Conservation (phyloP, 1,140 invertebrate species). For the Myzus persicae region DNA sequence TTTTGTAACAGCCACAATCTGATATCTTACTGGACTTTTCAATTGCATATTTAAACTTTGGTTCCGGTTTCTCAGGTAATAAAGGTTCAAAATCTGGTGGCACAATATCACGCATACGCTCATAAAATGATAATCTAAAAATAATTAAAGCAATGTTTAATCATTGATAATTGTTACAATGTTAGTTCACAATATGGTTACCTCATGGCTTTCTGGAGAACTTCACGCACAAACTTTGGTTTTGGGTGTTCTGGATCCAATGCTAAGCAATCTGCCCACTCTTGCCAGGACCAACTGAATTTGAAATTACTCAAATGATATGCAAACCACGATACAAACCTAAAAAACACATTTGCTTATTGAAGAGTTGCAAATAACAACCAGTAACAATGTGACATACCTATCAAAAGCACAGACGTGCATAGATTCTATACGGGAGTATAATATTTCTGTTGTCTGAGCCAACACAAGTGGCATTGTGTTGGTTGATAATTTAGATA, state of each 20-base stretch:
- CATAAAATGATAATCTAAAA: slow-evolving; percentile 91
- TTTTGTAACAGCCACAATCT: not conserved
- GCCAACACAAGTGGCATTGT: slow-evolving; percentile 97
- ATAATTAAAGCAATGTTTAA: slow-evolving; percentile 43
- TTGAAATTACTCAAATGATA: slow-evolving; percentile 99
- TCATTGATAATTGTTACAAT: slow-evolving; percentile 52
- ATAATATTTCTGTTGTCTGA: slow-evolving; percentile 96
- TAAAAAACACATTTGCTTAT: slow-evolving; percentile 61
- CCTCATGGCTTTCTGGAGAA: slow-evolving; percentile 89
- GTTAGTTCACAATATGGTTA: slow-evolving; percentile 64
- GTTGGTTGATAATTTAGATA: slow-evolving; percentile 95
- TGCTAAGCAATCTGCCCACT: slow-evolving; percentile 85
- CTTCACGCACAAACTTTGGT: slow-evolving; percentile 95
- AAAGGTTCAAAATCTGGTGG: slow-evolving; percentile 86
- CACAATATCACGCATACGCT: slow-evolving; percentile 90
- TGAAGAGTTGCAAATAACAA: slow-evolving; percentile 13
- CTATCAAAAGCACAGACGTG: slow-evolving; percentile 96
- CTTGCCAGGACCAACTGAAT: slow-evolving; percentile 98
- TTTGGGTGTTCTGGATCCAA: slow-evolving; percentile 91
- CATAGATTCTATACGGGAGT: slow-evolving; percentile 95
- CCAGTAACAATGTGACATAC: slow-evolving; percentile 63
- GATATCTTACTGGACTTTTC: slow-evolving; percentile 78
- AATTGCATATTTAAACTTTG: slow-evolving; percentile 83
- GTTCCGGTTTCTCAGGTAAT: slow-evolving; percentile 80
- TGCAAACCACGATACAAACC: slow-evolving; percentile 96